Conservation (phyloP, 2,888 invertebrate genomes). For the Cheilosia vulpina region DNA sequence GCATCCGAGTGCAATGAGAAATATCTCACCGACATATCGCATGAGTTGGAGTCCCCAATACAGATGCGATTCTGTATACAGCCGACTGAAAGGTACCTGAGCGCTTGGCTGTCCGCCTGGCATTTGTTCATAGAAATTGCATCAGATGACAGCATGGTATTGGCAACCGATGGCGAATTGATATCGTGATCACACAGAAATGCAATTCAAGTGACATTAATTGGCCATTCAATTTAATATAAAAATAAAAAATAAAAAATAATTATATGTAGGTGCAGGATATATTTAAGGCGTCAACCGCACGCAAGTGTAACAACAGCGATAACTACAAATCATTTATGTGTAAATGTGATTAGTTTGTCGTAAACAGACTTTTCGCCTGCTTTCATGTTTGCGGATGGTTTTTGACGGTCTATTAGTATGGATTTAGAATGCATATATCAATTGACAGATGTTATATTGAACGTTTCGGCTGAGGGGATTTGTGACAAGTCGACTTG, state of each 20-base stretch:
- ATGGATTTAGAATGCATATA: constrained; percentile 41
- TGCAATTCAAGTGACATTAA: constrained; percentile 40
- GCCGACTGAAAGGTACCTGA: constrained; percentile 25
- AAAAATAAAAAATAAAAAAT: constrained; percentile 4
- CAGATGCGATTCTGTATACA: constrained; percentile 6
- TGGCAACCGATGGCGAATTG: constrained; percentile 38
- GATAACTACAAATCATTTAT: constrained; percentile 31
- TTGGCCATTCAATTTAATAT: constrained; percentile 36
- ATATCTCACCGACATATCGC: constrained; percentile 33
- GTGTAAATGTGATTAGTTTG: constrained; percentile 50
- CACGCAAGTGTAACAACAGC: constrained; percentile 22
- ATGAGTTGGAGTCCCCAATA: constrained; percentile 27
- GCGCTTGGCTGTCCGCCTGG: constrained; percentile 35
- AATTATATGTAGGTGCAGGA: not conserved
- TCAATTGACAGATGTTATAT: constrained; percentile 42
- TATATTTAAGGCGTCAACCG: constrained; percentile 14
- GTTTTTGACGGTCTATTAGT: constrained; percentile 44
- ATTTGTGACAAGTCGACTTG: constrained; percentile 24
- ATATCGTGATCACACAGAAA: constrained; percentile 40
- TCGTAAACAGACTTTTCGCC: constrained; percentile 22
- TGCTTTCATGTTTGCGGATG: constrained; percentile 48
- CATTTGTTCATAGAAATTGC: constrained; percentile 55
- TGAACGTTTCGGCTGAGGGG: constrained; percentile 29
- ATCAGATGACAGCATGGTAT: constrained; percentile 54
- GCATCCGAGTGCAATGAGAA: constrained; percentile 1